A percentile compares a stretch with the other conserved stretches of the same genome.
Evolutionary conservation across 2,797 vertebrate species (phyloP).

Genomic region (Phataginus tricuspis): DNA sequence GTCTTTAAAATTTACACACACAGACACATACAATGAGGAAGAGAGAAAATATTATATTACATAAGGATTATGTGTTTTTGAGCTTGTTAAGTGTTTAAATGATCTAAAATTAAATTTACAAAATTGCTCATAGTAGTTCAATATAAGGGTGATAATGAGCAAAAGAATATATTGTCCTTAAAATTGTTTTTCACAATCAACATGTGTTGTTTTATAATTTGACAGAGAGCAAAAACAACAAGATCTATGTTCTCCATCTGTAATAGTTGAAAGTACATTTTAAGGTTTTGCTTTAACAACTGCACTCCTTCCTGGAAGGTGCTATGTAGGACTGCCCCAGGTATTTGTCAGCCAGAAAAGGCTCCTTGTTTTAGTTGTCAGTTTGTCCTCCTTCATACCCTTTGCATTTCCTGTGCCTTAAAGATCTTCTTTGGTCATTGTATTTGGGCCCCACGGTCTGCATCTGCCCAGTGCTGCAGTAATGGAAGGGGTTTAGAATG

Average conservation of each 20-base stretch:
- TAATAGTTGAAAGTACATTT: background rate
- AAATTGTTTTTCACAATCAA: background rate
- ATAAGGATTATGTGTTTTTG: background rate
- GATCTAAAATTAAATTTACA: background rate
- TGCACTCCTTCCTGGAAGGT: background rate
- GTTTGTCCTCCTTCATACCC: fast-evolving
- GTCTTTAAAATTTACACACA: background rate
- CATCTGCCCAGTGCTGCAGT: background rate
- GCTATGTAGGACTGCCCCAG: too few species aligned
- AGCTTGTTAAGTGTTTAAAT: background rate
- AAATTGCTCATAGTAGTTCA: background rate
- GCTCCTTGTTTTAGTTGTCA: background rate
- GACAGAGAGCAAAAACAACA: background rate
- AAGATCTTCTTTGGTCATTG: background rate
- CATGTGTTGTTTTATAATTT: background rate
- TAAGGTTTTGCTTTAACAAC: background rate
- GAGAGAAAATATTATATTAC: background rate
- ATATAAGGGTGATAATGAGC: background rate
- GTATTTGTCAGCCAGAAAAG: too few species aligned
- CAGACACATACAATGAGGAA: background rate
- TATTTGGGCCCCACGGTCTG: background rate
- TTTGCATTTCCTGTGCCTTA: background rate
- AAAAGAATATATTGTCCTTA: background rate
- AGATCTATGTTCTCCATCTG: background rate
- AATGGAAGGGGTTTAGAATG: fast-evolving